Base-by-base conservation (phyloP, 2,797 vertebrate species). In the Enteromius radiatus region DNA sequence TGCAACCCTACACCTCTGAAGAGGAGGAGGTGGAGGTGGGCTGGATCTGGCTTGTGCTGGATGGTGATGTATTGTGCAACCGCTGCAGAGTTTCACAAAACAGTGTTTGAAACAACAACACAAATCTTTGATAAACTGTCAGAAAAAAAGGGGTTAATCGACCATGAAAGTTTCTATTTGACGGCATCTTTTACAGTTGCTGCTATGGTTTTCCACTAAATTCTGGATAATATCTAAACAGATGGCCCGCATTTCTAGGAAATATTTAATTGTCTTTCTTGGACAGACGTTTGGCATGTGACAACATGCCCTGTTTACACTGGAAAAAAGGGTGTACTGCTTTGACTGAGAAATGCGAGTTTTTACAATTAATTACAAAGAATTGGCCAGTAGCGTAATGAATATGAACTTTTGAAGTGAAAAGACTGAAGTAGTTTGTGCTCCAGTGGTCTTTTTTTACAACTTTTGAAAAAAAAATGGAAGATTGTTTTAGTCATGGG, bases 1-100 rank as follows among this genome's bases (percentile, higher is more conserved):
- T 86, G 83, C 21, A 76, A 82, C 67, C 56, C 67, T 61, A 78
- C 49, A 80, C 81, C 82, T 74, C 38, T 43, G 36, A 31, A 1
- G 45, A 47, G 21, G 14, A 28, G 2, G 45, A 47, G 21, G 14
- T 17, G 47, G 43, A 10, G n/a, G 47, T 23, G 31, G 14, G 31
- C 38, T 76, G 41, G 75, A 64, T 78, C 59, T 67, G 31, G 63
- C 43, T 38, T 15, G 21, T 21, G 43, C 43, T 56, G 23, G 49
- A 56, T 45, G 17, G 45, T 54, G 28, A 38, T 41, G 45, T 15
- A 52, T 75, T 36, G n/a, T 43, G 70, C 63, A 82, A 64, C 45
- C 41, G 15, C 31, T 65, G 15, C 8, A 26, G 28, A 81, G 71
- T 82, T 82, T 52, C 11, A 5, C 47, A 52, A 59, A 45, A 49